Base-by-base conservation (phyloP, 2,888 invertebrate species). In the Agonopterix alstromeriana region DNA sequence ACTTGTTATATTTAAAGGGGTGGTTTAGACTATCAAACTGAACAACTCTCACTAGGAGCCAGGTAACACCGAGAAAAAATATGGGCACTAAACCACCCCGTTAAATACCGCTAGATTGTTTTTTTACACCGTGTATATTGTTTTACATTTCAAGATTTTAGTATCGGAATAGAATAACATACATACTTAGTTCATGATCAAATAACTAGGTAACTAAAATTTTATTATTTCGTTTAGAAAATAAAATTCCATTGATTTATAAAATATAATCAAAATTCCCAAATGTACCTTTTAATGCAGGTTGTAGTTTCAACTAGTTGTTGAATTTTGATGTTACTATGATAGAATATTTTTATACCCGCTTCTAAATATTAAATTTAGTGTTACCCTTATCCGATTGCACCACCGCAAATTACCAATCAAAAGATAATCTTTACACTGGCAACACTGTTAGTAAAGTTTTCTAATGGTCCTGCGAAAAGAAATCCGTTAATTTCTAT, bases 301-400 rank as follows among this genome's bases (percentile, higher is more conserved):
- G 66, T 71, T 63, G 72, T 72, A 72, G 73, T 51, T 51, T 58
- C 55, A 53, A 54, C 51, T 67, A 65, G 61, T 57, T 58, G 64
- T 65, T 67, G 64, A 58, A 53, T 49, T 55, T 58, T 58, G 53
- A 50, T 55, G 56, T 57, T 63, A 56, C 50, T 59, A 27, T 27
- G 36, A 73, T 73, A 79, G 70, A 72, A 63, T 79, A 78, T 78
- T 80, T 67, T 81, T 80, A 72, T 80, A 80, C 80, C 77, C 65
- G 77, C 77, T 76, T 76, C 67, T 48, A 53, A 46, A 48, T 42
- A 47, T 17, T 7, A 45, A 10, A 3, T 36, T 45, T 27, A 40
- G 38, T 12, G 46, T 46, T 46, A 46, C 36, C 27, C 27, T 49
- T 48, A 42, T 46, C 41, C 38, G 38, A n/a, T 38, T 38, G 45